phyloP scores from a whole-genome alignment of 2,888 invertebrate genomes.

The Allacma fusca region DNA sequence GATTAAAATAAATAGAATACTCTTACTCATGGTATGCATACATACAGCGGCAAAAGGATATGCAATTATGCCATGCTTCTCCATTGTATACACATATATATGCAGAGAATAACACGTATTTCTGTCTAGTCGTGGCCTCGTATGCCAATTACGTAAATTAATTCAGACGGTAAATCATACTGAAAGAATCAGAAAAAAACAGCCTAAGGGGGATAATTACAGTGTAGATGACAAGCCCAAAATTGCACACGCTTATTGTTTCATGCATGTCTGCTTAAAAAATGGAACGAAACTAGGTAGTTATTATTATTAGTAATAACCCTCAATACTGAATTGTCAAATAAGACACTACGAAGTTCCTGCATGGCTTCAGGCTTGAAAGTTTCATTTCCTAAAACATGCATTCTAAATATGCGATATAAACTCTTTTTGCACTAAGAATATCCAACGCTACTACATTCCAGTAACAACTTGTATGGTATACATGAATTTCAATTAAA shows the following conservation, averaged over 20 bases:
- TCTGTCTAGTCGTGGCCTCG: constrained; percentile 23
- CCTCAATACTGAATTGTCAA: not conserved
- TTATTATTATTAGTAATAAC: constrained; percentile 8
- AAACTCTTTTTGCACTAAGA: too few relatives aligned
- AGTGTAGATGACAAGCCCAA: constrained; percentile 16
- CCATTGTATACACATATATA: not conserved
- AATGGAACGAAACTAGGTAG: not conserved
- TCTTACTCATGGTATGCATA: constrained; percentile 3
- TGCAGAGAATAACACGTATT: not conserved
- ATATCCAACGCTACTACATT: too few relatives aligned
- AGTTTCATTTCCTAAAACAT: too few relatives aligned
- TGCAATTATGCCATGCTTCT: not conserved
- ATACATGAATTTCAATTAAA: too few relatives aligned
- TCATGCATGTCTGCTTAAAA: not conserved
- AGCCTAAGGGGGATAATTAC: constrained; percentile 32
- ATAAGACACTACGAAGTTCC: not conserved
- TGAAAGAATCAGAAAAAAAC: constrained; percentile 2
- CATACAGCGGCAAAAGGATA: not conserved
- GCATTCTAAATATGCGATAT: too few relatives aligned
- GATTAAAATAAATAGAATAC: not conserved
- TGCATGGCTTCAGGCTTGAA: too few relatives aligned
- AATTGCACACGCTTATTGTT: not conserved
- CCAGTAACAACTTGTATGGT: too few relatives aligned
- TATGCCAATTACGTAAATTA: constrained; percentile 37
- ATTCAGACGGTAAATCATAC: constrained; percentile 35